Percentiles rank a stretch among this genome's conserved stretches.
Evolutionary conservation across 2,888 invertebrate genomes (phyloP).

Genomic region (Drosophila paucipuncta): DNA sequence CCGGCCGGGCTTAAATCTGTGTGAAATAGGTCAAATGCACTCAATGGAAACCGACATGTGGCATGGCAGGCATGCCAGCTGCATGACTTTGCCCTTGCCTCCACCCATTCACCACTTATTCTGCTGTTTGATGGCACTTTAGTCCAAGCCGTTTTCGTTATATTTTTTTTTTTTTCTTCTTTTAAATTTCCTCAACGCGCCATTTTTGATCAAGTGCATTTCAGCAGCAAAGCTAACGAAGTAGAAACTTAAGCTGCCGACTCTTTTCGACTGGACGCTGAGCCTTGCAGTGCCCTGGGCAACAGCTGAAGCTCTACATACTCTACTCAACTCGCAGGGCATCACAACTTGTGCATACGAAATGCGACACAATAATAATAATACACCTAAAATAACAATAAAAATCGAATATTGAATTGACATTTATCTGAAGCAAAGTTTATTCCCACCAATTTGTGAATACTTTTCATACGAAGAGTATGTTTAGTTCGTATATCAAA

Average conservation of each 20-base stretch:
- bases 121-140: slow-evolving; percentile 54
- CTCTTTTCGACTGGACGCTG: slow-evolving; percentile 27
- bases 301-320: slow-evolving; percentile 26
- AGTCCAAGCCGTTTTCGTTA: slow-evolving; percentile 27
- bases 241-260: slow-evolving; percentile 69
- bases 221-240: slow-evolving; percentile 66
- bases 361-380: not conserved
- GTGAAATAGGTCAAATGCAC: slow-evolving; percentile 72
- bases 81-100: slow-evolving; percentile 23
- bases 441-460: not conserved
- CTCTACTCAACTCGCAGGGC: not conserved
- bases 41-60: slow-evolving; percentile 71
- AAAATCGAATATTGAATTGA: not conserved
- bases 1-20: slow-evolving; percentile 49
- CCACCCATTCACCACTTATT: slow-evolving; percentile 10
- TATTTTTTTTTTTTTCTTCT: slow-evolving; percentile 6
- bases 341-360: not conserved
- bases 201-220: slow-evolving; percentile 78
- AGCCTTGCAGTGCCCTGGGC: slow-evolving; percentile 8
- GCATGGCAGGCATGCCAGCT: slow-evolving; percentile 49
- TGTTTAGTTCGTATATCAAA: not conserved
- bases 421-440: not conserved
- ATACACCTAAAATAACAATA: not conserved
- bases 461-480: slow-evolving; percentile 5
- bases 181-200: slow-evolving; percentile 50